Percentiles rank a stretch among this genome's conserved stretches.
These are phyloP conservation scores for Disparrhopalites patrizii DNA, from an alignment of 2,888 invertebrate genomes.

Conservation along the genomic window DNA sequence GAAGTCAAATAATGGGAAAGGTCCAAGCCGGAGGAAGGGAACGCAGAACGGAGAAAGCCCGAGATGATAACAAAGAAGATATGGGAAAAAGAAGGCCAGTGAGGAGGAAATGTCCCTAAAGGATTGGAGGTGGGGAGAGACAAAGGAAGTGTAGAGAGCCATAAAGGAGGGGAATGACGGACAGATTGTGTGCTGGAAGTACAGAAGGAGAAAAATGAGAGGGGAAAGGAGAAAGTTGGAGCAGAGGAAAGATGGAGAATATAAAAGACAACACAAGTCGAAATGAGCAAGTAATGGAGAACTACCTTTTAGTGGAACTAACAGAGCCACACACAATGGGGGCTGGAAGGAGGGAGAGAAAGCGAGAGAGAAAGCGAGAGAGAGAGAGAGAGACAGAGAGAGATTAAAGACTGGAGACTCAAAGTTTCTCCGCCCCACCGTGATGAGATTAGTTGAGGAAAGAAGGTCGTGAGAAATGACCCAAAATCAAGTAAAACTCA, in stretches of 20 bases:
- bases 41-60: no score
- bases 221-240: neutral
- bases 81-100: no score
- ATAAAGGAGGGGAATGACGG: no score
- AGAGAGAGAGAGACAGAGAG: neutral
- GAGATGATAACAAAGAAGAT: no score
- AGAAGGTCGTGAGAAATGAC: constrained; percentile 19
- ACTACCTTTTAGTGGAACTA: neutral
- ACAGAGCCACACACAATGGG: neutral
- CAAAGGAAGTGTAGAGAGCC: no score
- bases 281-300: constrained; percentile 8
- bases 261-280: no score
- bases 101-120: no score
- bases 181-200: no score
- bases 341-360: neutral
- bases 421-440: constrained; percentile 23
- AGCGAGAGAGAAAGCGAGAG: constrained; percentile 1
- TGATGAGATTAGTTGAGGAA: constrained; percentile 25
- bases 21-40: no score
- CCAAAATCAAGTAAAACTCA: constrained; percentile 21
- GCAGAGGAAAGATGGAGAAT: neutral
- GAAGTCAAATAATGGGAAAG: no score
- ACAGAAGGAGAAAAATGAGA: neutral
- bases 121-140: no score
- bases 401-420: constrained; percentile 21